Percentiles rank a stretch among this genome's conserved stretches.
Evolutionary conservation across 2,797 vertebrate genomes (phyloP).

Genomic region (Xyrichtys novacula): DNA sequence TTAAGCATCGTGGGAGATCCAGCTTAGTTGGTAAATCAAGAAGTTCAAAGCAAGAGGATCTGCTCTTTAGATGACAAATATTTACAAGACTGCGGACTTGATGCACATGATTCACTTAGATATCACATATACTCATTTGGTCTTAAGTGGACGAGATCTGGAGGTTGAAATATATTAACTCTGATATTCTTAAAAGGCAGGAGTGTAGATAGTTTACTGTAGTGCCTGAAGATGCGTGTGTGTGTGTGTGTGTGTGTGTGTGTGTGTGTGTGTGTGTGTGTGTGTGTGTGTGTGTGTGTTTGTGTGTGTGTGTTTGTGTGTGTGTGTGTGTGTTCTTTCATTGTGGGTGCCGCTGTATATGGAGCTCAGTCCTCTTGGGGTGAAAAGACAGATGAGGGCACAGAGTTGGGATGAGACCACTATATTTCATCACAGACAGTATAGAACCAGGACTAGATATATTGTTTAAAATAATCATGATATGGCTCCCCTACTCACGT

Average conservation of each 20-base stretch:
- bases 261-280: conserved; percentile 20
- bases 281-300: conserved; percentile 21
- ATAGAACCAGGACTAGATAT: conserved; percentile 77
- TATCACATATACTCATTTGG: background rate
- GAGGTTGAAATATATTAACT: conserved; percentile 5
- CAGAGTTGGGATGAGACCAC: conserved; percentile 61
- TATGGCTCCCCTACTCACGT: conserved; percentile 36
- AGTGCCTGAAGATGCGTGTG: background rate
- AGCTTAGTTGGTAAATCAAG: conserved; percentile 34
- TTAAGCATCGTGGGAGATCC: conserved; percentile 33
- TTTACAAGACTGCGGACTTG: background rate
- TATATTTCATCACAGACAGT: conserved; percentile 82
- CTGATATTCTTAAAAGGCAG: conserved; percentile 4
- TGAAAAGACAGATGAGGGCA: conserved; percentile 80
- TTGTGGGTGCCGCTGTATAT: conserved; percentile 68
- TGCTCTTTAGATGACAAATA: conserved; percentile 6
- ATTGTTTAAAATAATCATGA: conserved; percentile 79
- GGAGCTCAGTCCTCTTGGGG: conserved; percentile 77
- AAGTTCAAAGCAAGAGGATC: conserved; percentile 30
- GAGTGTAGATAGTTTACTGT: conserved; percentile 5
- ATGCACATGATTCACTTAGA: background rate
- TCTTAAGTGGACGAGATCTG: background rate
- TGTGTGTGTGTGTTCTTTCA: conserved; percentile 22
- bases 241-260: conserved; percentile 15
- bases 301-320: conserved; percentile 16